phyloP scores from a whole-genome alignment of 2,888 invertebrate species.

The Agapostemon virescens region DNA sequence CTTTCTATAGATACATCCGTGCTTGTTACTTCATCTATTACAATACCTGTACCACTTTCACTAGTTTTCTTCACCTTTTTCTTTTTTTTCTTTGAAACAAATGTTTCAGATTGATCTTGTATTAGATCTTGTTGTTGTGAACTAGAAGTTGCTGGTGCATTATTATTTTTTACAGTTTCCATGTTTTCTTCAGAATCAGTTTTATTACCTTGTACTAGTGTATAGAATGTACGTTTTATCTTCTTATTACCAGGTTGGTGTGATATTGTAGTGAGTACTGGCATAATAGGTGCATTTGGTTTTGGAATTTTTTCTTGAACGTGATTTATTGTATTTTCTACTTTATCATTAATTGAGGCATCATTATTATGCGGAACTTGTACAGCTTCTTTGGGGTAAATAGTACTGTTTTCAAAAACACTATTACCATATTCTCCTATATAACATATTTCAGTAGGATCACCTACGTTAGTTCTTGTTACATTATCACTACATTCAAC shows the following conservation, averaged over 20 bases:
- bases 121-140: constrained; percentile 7
- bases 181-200: not conserved
- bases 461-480: not conserved
- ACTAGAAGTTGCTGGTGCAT: not conserved
- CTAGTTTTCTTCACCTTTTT: constrained; percentile 24
- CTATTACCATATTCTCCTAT: not conserved
- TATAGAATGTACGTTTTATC: not conserved
- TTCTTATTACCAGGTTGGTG: not conserved
- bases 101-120: not conserved
- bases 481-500: not conserved
- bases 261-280: not conserved
- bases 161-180: not conserved
- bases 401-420: not conserved
- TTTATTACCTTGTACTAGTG: not conserved
- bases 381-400: not conserved
- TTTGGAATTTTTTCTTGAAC: not conserved
- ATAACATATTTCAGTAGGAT: not conserved
- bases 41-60: not conserved
- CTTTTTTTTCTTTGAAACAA: constrained; percentile 17
- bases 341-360: not conserved
- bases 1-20: not conserved
- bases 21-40: not conserved
- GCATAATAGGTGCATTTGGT: not conserved
- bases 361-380: not conserved
- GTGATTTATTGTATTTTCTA: not conserved